Conservation (phyloP, 1,140 invertebrate genomes). For the Fopius arisanus region DNA sequence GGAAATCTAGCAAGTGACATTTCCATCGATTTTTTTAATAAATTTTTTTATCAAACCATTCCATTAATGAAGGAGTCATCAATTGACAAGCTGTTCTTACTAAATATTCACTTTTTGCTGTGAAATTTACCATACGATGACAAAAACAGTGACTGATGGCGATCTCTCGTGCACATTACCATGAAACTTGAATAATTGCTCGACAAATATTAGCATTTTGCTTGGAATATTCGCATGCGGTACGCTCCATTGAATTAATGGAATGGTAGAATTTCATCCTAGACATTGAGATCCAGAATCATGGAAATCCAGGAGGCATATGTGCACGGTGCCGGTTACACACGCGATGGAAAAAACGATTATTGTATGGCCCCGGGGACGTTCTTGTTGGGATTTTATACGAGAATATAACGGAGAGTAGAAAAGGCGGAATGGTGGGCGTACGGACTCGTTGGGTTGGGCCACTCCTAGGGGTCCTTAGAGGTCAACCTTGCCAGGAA, state of each 20-base stretch:
- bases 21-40: too few relatives aligned
- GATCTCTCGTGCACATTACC: background rate
- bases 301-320: slow-evolving; percentile 10
- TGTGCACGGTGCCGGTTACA: background rate
- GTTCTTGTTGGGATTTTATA: slow-evolving; percentile 13
- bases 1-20: too few relatives aligned
- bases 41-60: too few relatives aligned
- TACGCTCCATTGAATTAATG: background rate
- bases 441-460: slow-evolving; percentile 58
- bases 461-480: slow-evolving; percentile 57
- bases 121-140: too few relatives aligned
- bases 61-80: too few relatives aligned
- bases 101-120: too few relatives aligned
- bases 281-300: slow-evolving; percentile 11
- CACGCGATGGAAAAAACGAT: slow-evolving; percentile 4
- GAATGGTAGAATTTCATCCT: background rate
- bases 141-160: too few relatives aligned
- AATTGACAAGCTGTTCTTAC: too few relatives aligned
- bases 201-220: background rate
- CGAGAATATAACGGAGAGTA: slow-evolving; percentile 28
- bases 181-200: background rate
- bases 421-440: slow-evolving; percentile 42
- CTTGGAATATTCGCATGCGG: background rate
- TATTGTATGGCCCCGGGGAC: slow-evolving; percentile 10
- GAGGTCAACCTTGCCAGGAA: slow-evolving; percentile 57